These are phyloP conservation scores for Subacronicta megacephala DNA, from an alignment of 2,888 invertebrate genomes.

Conservation along the genomic window DNA sequence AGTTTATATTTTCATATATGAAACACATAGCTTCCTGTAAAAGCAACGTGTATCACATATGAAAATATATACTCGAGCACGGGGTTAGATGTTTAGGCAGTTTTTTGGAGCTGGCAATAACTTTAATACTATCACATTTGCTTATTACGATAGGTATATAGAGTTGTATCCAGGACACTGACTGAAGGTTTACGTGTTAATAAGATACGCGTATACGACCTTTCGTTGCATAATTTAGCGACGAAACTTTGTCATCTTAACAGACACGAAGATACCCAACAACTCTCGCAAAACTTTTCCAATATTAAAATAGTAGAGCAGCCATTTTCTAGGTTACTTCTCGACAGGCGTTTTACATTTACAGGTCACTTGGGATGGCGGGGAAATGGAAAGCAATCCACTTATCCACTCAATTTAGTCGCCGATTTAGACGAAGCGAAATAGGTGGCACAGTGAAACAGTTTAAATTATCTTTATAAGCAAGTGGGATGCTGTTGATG, in stretches of 20 bases:
- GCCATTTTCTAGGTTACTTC: slow-evolving; percentile 26
- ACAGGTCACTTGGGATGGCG: slow-evolving; percentile 32
- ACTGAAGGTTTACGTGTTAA: too few relatives aligned
- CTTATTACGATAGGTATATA: not conserved
- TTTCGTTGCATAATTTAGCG: slow-evolving; percentile 5
- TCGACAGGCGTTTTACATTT: slow-evolving; percentile 37
- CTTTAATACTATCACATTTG: not conserved
- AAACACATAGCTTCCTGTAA: too few relatives aligned
- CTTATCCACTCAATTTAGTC: slow-evolving; percentile 47
- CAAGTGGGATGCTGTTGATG: slow-evolving; percentile 8
- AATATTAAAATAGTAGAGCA: slow-evolving; percentile 31
- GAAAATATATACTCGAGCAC: not conserved
- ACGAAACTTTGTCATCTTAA: slow-evolving; percentile 2
- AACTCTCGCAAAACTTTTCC: slow-evolving; percentile 14
- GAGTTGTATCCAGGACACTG: too few relatives aligned
- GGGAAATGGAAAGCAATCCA: slow-evolving; percentile 46
- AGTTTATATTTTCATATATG: too few relatives aligned
- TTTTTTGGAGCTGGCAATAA: not conserved
- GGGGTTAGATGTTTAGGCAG: not conserved
- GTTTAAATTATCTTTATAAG: slow-evolving; percentile 20
- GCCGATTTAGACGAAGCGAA: slow-evolving; percentile 36
- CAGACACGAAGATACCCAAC: slow-evolving; percentile 3
- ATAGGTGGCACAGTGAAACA: slow-evolving; percentile 22
- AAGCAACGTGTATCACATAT: too few relatives aligned
- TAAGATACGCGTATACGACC: too few relatives aligned